Evolutionary conservation across 2,797 vertebrate species (phyloP), one percentile per base, ranked within the genome.

Genomic region (Macropodus opercularis): DNA sequence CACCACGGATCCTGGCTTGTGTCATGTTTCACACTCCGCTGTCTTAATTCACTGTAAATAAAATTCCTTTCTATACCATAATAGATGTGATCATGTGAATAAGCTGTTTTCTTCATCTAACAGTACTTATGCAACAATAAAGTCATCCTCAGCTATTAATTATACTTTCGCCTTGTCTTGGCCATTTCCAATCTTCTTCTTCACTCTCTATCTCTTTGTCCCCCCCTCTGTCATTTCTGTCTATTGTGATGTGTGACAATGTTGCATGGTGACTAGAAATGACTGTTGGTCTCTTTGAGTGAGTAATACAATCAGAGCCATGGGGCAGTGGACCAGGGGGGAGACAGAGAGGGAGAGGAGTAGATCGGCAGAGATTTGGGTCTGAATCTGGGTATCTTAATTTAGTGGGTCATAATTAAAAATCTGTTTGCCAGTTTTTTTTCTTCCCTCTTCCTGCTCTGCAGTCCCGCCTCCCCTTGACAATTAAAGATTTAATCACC

Each of bases 401-500:
- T 93, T 91, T 90, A 90, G 84, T 83, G 72, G 74, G 78, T 85
- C 84, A 83, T 92, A 91, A 93, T 91, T 92, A 92, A 90, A 90
- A 90, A 89, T 89, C 67, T 86, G 87, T 90, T 90, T 86, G 79
- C 86, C 84, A 89, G 84, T 85, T 90, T 83, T 80, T 74, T n/a
- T n/a, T n/a, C n/a, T n/a, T n/a, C n/a, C 65, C 59, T 75, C 77
- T 81, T 72, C 58, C 68, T 79, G 65, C 87, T 72, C 70, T 2
- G 38, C 68, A 46, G 78, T 78, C 84, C 69, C 35, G 57, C 79
- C 76, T 87, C 73, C 78, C 81, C 83, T 51, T 75, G 79, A 90
- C 86, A 85, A 90, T 91, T 88, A 88, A 89, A 91, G 80, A 91
- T 91, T 89, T 90, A 92, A 91, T 91, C 88, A 89, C 88, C 87